A percentile compares a stretch with the other conserved stretches of the same genome.
Evolutionary conservation across 1,140 invertebrate species (phyloP).

Genomic region (Eulimnadia texana): DNA sequence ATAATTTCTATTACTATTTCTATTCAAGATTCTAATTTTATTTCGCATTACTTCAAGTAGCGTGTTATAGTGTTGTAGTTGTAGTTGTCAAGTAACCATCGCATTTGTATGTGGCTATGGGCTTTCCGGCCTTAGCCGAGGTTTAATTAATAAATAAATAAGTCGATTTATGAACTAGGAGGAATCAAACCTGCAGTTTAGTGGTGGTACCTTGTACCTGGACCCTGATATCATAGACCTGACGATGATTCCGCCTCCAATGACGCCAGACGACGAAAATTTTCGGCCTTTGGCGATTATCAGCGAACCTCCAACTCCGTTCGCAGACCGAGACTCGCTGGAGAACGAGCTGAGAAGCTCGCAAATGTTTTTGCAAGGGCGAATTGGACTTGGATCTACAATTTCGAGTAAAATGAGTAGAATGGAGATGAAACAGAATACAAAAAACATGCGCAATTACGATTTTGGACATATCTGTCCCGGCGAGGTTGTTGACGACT

Average conservation of each 20-base stretch:
- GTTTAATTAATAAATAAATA: no score
- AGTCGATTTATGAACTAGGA: not conserved
- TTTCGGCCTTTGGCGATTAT: constrained; percentile 33
- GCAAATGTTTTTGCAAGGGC: no score
- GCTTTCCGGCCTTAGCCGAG: no score
- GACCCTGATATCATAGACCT: constrained; percentile 83
- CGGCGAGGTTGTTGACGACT: not conserved
- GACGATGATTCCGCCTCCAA: constrained; percentile 68
- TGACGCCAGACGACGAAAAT: constrained; percentile 58
- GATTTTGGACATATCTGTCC: not conserved
- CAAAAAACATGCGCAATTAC: not conserved
- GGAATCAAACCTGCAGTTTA: constrained; percentile 27
- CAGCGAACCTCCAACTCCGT: constrained; percentile 51
- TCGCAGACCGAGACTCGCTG: constrained; percentile 40
- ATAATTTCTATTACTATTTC: no score
- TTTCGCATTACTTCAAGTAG: no score
- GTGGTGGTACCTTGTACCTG: constrained; percentile 44
- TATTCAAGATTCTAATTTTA: no score
- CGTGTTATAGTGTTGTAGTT: no score
- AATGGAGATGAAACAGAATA: not conserved
- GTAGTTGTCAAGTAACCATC: no score
- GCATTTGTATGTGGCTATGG: no score
- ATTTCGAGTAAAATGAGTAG: not conserved
- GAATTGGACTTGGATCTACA: not conserved
- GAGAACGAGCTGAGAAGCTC: constrained; percentile 27